phyloP scores from a whole-genome alignment of 2,888 invertebrate species.

The Sphaerophoria rueppellii region DNA sequence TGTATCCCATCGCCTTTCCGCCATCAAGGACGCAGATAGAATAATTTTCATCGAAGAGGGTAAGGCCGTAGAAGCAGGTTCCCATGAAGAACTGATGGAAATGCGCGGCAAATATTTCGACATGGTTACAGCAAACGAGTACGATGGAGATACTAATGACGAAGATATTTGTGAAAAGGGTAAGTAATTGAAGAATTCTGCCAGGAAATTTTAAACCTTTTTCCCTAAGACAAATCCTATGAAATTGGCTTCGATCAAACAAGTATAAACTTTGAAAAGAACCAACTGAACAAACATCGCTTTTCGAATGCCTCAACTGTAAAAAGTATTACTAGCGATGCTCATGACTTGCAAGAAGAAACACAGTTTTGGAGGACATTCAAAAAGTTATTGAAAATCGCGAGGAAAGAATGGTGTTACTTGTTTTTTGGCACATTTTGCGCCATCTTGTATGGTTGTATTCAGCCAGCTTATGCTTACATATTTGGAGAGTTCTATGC shows the following conservation, averaged over 20 bases:
- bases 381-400: conserved; percentile 84
- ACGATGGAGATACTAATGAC: conserved; percentile 68
- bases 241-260: conserved; percentile 48
- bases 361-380: conserved; percentile 76
- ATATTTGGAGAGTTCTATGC: conserved; percentile 89
- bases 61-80: conserved; percentile 87
- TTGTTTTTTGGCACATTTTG: conserved; percentile 86
- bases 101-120: conserved; percentile 86
- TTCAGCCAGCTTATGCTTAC: conserved; percentile 89
- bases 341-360: conserved; percentile 18
- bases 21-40: conserved; percentile 87
- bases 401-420: conserved; percentile 86
- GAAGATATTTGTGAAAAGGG: conserved; percentile 50
- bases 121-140: conserved; percentile 83
- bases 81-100: conserved; percentile 86
- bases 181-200: not conserved
- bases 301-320: conserved; percentile 49
- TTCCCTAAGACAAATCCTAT: conserved; percentile 24
- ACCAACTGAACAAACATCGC: conserved; percentile 49
- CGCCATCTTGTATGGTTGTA: conserved; percentile 86
- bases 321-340: not conserved
- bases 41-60: conserved; percentile 89
- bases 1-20: conserved; percentile 88
- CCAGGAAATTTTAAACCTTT: not conserved
- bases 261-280: conserved; percentile 49